Evolutionary conservation across 2,797 vertebrate species (phyloP).

Genomic region (Phoeniculus purpureus): DNA sequence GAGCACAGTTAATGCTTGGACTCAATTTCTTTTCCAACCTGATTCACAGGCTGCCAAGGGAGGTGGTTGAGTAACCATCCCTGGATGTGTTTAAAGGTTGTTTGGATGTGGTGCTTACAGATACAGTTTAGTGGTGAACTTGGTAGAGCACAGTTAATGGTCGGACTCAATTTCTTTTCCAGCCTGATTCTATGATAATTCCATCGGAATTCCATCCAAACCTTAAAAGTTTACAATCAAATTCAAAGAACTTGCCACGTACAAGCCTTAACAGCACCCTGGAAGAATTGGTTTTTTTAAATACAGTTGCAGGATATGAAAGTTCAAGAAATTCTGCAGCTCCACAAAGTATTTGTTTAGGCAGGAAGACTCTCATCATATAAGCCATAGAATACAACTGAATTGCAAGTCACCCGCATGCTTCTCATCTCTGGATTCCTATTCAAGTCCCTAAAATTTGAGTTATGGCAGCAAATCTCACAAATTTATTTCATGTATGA

Average conservation of each 20-base stretch:
- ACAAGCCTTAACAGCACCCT: not conserved
- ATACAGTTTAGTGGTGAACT: too few relatives aligned
- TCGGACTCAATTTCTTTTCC: too few relatives aligned
- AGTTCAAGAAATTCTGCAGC: not conserved
- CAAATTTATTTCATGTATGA: not conserved
- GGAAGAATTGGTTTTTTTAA: not conserved
- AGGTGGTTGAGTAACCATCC: too few relatives aligned
- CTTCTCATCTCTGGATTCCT: not conserved
- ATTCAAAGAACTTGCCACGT: not conserved
- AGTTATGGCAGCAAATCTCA: not conserved
- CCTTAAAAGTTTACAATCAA: not conserved
- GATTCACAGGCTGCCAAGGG: too few relatives aligned
- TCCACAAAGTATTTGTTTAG: not conserved
- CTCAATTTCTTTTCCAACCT: too few relatives aligned
- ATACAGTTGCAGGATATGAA: not conserved
- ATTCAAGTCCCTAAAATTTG: not conserved
- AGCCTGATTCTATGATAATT: not conserved
- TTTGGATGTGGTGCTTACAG: too few relatives aligned
- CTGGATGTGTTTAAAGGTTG: too few relatives aligned
- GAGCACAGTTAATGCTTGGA: too few relatives aligned
- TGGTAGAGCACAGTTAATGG: too few relatives aligned
- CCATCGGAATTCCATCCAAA: not conserved
- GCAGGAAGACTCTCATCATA: not conserved
- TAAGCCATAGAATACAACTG: not conserved
- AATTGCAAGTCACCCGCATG: not conserved